These are phyloP conservation scores for Gallinago jamesoni DNA, from an alignment of 2,113 vertebrate species.

Conservation along the genomic window DNA sequence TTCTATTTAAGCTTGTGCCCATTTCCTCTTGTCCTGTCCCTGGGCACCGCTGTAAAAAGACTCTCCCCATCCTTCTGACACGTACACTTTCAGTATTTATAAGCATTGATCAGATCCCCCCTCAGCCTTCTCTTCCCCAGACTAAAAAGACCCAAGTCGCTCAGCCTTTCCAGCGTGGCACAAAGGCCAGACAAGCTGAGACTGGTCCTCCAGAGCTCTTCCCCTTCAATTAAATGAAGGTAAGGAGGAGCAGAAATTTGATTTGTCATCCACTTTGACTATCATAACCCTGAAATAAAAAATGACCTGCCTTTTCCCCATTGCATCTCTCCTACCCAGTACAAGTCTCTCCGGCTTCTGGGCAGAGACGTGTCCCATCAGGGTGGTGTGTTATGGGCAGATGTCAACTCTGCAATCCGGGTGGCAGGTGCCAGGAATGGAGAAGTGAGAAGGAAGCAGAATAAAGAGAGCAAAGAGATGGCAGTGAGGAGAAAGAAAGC, in stretches of 20 bases:
- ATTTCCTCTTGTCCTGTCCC: too few species aligned
- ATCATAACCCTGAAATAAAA: background rate
- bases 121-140: too few species aligned
- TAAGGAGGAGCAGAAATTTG: background rate
- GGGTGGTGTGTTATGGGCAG: background rate
- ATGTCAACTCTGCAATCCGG: accelerated
- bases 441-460: background rate
- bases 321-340: background rate
- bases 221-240: background rate
- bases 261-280: background rate
- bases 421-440: background rate
- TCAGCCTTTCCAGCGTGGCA: background rate
- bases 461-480: background rate
- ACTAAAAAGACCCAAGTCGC: too few species aligned
- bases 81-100: too few species aligned
- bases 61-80: too few species aligned
- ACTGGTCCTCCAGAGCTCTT: background rate
- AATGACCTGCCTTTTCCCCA: background rate
- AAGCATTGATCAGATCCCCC: too few species aligned
- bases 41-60: too few species aligned
- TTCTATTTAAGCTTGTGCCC: too few species aligned
- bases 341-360: background rate
- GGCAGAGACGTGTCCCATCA: accelerated
- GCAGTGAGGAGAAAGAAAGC: background rate
- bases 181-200: background rate